These are phyloP conservation scores for Biston stratarius DNA, from an alignment of 2,888 invertebrate genomes.

Conservation along the genomic window DNA sequence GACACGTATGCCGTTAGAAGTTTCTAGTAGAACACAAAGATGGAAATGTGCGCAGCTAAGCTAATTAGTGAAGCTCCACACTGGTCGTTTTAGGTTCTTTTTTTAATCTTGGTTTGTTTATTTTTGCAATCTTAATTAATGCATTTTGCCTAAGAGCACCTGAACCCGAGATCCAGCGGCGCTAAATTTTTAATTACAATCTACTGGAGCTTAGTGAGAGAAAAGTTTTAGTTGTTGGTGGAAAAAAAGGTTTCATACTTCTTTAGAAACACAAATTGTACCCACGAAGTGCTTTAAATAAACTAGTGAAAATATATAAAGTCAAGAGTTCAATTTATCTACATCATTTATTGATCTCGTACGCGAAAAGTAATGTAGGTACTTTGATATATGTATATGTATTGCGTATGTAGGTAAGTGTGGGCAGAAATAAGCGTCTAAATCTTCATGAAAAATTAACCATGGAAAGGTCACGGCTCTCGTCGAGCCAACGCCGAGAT, in stretches of 20 bases:
- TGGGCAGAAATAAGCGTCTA: neutral
- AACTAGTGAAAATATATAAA: neutral
- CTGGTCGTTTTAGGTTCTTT: slow-evolving; percentile 64
- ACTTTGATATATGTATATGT: too few species aligned
- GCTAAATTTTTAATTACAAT: slow-evolving; percentile 71
- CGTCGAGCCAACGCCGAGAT: neutral
- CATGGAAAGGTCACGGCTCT: slow-evolving; percentile 10
- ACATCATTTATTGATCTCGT: neutral
- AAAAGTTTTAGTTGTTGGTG: slow-evolving; percentile 16
- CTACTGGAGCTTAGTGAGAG: slow-evolving; percentile 42
- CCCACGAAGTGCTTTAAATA: neutral
- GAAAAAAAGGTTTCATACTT: slow-evolving; percentile 4
- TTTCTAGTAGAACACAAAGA: slow-evolving; percentile 31
- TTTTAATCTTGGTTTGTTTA: too few species aligned
- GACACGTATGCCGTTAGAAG: slow-evolving; percentile 7
- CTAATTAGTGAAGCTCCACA: slow-evolving; percentile 63
- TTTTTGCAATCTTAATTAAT: slow-evolving; percentile 72
- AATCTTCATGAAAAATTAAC: slow-evolving; percentile 7
- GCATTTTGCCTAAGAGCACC: slow-evolving; percentile 72
- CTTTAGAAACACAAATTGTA: neutral
- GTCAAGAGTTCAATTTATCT: neutral
- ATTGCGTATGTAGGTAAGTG: neutral
- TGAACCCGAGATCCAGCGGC: slow-evolving; percentile 64
- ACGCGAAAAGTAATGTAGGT: slow-evolving; percentile 18
- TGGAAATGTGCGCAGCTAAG: slow-evolving; percentile 51